Base-by-base conservation (phyloP, 1,140 invertebrate species). In the Schlechtendalia chinensis region DNA sequence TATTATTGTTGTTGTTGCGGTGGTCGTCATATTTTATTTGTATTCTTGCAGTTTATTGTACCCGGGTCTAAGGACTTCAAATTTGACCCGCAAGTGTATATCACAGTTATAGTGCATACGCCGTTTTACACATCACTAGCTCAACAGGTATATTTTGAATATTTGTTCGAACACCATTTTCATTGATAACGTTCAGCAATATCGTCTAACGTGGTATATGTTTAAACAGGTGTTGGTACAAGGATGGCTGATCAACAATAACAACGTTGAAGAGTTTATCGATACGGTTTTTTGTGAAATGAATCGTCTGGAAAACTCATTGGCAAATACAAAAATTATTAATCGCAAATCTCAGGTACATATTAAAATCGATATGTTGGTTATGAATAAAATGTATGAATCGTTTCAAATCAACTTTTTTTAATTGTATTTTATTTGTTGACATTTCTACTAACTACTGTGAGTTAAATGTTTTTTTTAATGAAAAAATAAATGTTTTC, bases 91-190 rank as follows among this genome's bases (percentile, higher is more conserved):
- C 88, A 91, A 83, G 88, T 95, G 81, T 93, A 91, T 86, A 87
- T 93, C 22, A 93, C 93, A 83, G 90, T 94, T 82, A 91, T 94
- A 86, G 92, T 91, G 17, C 92, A 94, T 85, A 93, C 91, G 29
- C 92, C 93, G 79, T 93, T 93, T 86, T 90, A 93, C 82, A 89
- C 89, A 65, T 91, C 88, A 82, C 89, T 89, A 50, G 89, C 89
- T 50, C 91, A 93, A 85, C 91, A 93, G 88, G 89, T 90, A 84
- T 81, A 19, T 29, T 59, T 69, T 19, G 17, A 10, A 53, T 29
- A n/a, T 72, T 72, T 19, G 17, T 4, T 29, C 29, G n/a, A 53
- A 32, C 58, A 45, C 19, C 17, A n/a, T n/a, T n/a, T n/a, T 69
- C 50, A 45, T 24, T n/a, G 24, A 14, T 32, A 82, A n/a, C n/a